phyloP scores from a whole-genome alignment of 2,797 vertebrate species.

The Gallinago stenura region DNA sequence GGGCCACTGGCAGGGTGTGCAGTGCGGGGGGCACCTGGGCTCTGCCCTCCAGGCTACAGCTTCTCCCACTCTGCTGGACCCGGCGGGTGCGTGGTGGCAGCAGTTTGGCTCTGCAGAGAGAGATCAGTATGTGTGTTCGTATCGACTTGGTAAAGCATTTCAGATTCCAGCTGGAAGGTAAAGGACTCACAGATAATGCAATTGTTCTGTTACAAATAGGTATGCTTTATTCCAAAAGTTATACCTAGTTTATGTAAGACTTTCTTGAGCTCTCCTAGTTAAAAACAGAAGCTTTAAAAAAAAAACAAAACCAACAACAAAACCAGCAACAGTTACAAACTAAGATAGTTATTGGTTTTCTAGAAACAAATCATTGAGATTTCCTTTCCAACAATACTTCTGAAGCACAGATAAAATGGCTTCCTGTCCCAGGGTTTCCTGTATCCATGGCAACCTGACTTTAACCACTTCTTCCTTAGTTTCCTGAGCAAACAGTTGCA shows the following conservation, averaged over 20 bases:
- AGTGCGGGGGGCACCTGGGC: neutral
- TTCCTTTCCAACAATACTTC: conserved; percentile 79
- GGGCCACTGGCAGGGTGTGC: neutral
- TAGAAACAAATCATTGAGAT: conserved; percentile 69
- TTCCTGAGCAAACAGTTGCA: conserved; percentile 79
- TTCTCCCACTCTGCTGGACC: neutral
- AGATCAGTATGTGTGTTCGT: neutral
- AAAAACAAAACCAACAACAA: neutral
- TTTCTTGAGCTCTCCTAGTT: neutral
- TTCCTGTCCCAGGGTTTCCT: conserved; percentile 85
- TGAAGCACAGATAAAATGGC: conserved; percentile 80
- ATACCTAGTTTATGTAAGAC: neutral
- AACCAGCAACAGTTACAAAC: neutral
- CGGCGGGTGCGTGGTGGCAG: neutral
- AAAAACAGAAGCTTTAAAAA: neutral
- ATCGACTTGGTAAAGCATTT: neutral
- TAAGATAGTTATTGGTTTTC: conserved; percentile 59
- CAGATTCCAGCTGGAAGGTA: neutral
- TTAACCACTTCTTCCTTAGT: conserved; percentile 68
- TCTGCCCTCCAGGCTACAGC: neutral
- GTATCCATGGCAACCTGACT: conserved; percentile 84
- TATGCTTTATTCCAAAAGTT: neutral
- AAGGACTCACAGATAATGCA: neutral
- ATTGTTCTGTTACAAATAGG: neutral
- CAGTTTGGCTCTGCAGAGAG: neutral